Percentiles rank a stretch among this genome's conserved stretches.
Evolutionary conservation across 2,113 vertebrate species (phyloP).

Genomic region (Artemisiospiza belli): DNA sequence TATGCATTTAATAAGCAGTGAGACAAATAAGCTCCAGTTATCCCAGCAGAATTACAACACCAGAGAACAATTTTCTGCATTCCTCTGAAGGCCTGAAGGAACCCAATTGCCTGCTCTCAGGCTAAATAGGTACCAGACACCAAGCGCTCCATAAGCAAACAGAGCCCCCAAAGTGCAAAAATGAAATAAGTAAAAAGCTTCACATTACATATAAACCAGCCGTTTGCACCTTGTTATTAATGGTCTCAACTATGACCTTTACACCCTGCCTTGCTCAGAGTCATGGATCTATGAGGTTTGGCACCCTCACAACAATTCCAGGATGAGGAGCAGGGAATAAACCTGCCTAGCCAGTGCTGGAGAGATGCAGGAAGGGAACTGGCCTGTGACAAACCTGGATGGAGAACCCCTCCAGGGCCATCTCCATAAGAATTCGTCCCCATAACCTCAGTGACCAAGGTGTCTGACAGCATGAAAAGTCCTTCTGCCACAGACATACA

Average conservation of each 20-base stretch:
- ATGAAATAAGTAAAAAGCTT: conserved; percentile 83
- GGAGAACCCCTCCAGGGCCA: neutral
- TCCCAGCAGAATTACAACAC: conserved; percentile 80
- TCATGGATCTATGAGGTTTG: conserved; percentile 65
- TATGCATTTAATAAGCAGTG: conserved; percentile 69
- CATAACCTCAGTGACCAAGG: neutral
- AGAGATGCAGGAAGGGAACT: neutral
- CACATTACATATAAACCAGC: conserved; percentile 79
- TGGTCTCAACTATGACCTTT: conserved; percentile 76
- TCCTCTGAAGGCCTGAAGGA: conserved; percentile 82
- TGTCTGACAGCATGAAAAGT: neutral
- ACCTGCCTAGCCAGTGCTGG: neutral
- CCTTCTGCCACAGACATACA: rapidly evolving
- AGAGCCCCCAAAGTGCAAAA: conserved; percentile 81
- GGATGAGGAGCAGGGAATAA: conserved; percentile 50
- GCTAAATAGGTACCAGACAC: conserved; percentile 85
- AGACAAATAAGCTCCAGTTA: conserved; percentile 74
- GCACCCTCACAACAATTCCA: conserved; percentile 69
- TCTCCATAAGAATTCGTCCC: neutral
- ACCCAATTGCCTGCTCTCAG: conserved; percentile 78
- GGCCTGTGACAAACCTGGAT: neutral
- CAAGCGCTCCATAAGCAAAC: conserved; percentile 83
- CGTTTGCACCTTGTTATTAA: conserved; percentile 84
- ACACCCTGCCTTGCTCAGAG: conserved; percentile 62
- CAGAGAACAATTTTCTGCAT: conserved; percentile 81